Conservation (phyloP, 2,797 vertebrate species). For the Karalla daura region DNA sequence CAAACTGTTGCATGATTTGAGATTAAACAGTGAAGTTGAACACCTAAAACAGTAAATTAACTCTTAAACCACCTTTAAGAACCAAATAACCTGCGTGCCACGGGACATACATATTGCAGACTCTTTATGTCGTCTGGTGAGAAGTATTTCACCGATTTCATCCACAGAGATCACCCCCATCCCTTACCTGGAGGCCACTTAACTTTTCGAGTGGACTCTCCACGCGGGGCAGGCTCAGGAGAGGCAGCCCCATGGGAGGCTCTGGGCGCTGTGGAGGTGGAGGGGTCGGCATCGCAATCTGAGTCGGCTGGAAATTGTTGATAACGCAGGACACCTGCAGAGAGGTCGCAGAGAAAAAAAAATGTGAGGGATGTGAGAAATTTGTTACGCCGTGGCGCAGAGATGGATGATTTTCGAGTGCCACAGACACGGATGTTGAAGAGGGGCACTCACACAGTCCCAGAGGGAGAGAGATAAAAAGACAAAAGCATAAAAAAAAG, state of each 20-base stretch:
- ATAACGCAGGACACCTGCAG: conserved; percentile 93
- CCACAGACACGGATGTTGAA: conserved; percentile 13
- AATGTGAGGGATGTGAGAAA: too few relatives aligned
- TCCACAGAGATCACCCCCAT: conserved; percentile 41
- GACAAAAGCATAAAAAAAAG: conserved; percentile 7
- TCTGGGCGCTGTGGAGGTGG: conserved; percentile 77
- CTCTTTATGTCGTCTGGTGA: neutral
- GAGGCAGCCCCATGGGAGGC: conserved; percentile 78
- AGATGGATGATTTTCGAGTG: conserved; percentile 12
- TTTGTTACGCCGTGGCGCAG: neutral
- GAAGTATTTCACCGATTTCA: conserved; percentile 2
- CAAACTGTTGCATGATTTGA: too few relatives aligned
- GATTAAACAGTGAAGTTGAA: too few relatives aligned
- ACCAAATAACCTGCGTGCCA: too few relatives aligned
- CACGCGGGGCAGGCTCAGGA: conserved; percentile 84
- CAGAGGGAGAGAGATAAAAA: neutral
- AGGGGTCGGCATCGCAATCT: conserved; percentile 44
- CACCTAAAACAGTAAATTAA: too few relatives aligned
- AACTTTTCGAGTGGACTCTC: conserved; percentile 95
- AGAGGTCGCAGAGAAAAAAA: too few relatives aligned
- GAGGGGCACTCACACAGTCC: conserved; percentile 1
- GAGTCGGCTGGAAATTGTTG: conserved; percentile 89
- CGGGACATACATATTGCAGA: neutral
- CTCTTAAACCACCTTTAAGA: too few relatives aligned
- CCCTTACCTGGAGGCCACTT: conserved; percentile 94